Evolutionary conservation across 2,797 vertebrate species (phyloP).

Genomic region (Ataeniobius toweri): DNA sequence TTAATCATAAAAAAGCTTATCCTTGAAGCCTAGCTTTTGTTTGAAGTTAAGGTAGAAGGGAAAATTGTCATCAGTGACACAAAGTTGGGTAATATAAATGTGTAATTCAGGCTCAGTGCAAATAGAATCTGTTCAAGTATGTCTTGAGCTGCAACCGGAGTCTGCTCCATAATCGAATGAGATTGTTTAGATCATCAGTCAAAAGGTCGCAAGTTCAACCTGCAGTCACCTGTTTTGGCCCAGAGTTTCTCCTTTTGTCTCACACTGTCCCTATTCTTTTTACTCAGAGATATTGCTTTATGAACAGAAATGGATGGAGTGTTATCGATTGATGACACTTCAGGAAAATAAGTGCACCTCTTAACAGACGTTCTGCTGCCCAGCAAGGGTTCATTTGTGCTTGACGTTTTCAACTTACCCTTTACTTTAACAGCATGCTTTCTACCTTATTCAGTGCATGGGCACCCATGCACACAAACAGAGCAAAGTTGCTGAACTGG

Average conservation of each 20-base stretch:
- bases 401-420: conserved; percentile 50
- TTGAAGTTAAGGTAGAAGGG: conserved; percentile 21
- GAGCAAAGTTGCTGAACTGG: conserved; percentile 51
- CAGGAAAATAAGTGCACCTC: conserved; percentile 59
- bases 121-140: conserved; percentile 27
- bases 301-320: conserved; percentile 47
- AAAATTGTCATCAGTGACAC: conserved; percentile 19
- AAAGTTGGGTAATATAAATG: conserved; percentile 28
- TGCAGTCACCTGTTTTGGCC: conserved; percentile 32
- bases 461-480: conserved; percentile 46
- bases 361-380: conserved; percentile 37
- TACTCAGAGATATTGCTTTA: conserved; percentile 52
- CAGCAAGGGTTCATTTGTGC: conserved; percentile 37
- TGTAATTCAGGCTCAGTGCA: conserved; percentile 43
- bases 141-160: conserved; percentile 34
- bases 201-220: conserved; percentile 60
- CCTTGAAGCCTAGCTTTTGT: conserved; percentile 12
- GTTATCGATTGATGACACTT: conserved; percentile 60
- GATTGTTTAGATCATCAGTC: conserved; percentile 40
- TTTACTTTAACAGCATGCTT: conserved; percentile 37
- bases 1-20: conserved; percentile 34
- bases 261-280: conserved; percentile 35
- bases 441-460: conserved; percentile 47
- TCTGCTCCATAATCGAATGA: conserved; percentile 58
- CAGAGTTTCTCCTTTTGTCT: conserved; percentile 46